Percentiles rank a stretch among this genome's conserved stretches.
These are phyloP conservation scores for Drosophila limbata DNA, from an alignment of 2,888 invertebrate genomes.

Conservation along the genomic window DNA sequence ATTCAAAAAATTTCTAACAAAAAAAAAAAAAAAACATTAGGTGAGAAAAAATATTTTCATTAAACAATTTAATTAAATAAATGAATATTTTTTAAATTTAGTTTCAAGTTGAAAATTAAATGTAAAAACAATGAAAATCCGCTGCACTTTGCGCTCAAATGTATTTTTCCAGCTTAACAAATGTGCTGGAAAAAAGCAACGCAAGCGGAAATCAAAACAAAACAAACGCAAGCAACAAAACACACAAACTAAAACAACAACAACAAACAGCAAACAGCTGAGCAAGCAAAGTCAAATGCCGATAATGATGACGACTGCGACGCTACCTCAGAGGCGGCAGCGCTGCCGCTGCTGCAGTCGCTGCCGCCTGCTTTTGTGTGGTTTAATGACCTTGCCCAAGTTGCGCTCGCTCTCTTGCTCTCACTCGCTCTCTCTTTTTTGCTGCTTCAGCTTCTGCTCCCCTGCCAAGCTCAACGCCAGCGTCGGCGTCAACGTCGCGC, in stretches of 20 bases:
- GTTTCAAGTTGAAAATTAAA: background rate
- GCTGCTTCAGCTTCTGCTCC: constrained; percentile 45
- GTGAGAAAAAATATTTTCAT: no score
- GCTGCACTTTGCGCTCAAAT: constrained; percentile 43
- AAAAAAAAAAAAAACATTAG: no score
- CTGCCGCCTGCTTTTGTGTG: constrained; percentile 61
- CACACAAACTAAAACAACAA: background rate
- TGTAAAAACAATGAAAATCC: constrained; percentile 11
- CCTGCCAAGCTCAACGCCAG: constrained; percentile 60
- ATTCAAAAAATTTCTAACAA: no score
- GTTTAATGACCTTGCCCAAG: constrained; percentile 82
- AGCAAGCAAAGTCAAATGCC: constrained; percentile 42
- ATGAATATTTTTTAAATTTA: no score
- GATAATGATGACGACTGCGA: constrained; percentile 50
- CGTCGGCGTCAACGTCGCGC: constrained; percentile 36
- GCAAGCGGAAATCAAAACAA: constrained; percentile 75
- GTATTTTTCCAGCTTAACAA: constrained; percentile 48
- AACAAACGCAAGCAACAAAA: constrained; percentile 49
- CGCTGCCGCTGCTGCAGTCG: constrained; percentile 36
- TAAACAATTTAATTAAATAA: no score
- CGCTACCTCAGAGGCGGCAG: constrained; percentile 17
- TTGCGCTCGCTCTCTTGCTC: constrained; percentile 46
- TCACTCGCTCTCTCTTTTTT: constrained; percentile 2
- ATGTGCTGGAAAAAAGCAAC: constrained; percentile 68
- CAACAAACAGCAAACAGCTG: constrained; percentile 55